Conservation (phyloP, 2,888 invertebrate genomes). For the Limnephilus marmoratus region DNA sequence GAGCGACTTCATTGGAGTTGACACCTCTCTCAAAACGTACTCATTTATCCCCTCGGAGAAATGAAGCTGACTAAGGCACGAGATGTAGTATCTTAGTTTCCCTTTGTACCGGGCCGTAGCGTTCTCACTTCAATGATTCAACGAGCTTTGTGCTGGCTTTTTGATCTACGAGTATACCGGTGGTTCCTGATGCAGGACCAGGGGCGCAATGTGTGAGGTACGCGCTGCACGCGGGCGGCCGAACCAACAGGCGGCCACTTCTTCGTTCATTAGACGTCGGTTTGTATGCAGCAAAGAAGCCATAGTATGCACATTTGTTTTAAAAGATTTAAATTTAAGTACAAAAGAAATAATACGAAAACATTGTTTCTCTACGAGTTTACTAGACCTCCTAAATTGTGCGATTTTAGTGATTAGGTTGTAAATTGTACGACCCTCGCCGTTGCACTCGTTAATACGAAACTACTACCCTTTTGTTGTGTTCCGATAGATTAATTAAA, state of each 20-base stretch:
- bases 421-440: too few species aligned
- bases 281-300: too few species aligned
- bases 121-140: constrained; percentile 44
- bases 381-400: too few species aligned
- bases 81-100: background rate
- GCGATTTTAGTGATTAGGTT: too few species aligned
- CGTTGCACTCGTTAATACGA: too few species aligned
- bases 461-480: too few species aligned
- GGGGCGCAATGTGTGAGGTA: background rate
- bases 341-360: too few species aligned
- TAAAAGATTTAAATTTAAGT: too few species aligned
- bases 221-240: background rate
- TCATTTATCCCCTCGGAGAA: constrained; percentile 25
- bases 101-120: background rate
- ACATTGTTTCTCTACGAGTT: too few species aligned
- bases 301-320: too few species aligned
- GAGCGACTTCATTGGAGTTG: constrained; percentile 28
- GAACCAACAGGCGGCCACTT: background rate
- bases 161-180: constrained; percentile 51
- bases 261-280: background rate
- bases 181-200: constrained; percentile 31
- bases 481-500: too few species aligned
- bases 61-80: constrained; percentile 5
- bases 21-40: constrained; percentile 33
- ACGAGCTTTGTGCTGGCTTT: constrained; percentile 47